These are phyloP conservation scores for Nesidiocoris tenuis DNA, from an alignment of 2,888 invertebrate species.

Conservation along the genomic window DNA sequence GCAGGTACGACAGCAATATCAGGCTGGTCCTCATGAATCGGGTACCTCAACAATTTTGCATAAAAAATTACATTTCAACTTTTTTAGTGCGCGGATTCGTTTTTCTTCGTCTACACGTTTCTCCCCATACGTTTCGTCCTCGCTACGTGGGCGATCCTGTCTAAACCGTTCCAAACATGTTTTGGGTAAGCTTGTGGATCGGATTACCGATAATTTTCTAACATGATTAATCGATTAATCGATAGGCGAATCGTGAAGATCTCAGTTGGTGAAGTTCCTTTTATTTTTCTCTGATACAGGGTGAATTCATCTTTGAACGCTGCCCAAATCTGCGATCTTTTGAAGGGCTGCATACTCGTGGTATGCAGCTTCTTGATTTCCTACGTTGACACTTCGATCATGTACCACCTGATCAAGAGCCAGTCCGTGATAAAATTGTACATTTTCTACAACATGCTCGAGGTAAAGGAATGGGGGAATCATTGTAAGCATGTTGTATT, in stretches of 20 bases:
- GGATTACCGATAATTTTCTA: neutral
- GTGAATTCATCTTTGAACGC: conserved; percentile 70
- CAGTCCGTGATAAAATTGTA: conserved; percentile 99
- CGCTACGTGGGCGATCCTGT: conserved; percentile 78
- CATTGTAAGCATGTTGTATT: neutral
- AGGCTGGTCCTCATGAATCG: too few relatives aligned
- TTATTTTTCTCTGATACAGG: conserved; percentile 52
- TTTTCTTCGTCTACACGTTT: conserved; percentile 96
- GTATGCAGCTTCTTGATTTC: conserved; percentile 80
- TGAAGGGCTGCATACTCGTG: conserved; percentile 87
- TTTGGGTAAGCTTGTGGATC: conserved; percentile 63
- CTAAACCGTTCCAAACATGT: conserved; percentile 70
- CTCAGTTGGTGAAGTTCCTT: too few relatives aligned
- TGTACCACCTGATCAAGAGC: conserved; percentile 95
- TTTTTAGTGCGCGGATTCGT: conserved; percentile 95
- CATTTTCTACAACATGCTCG: conserved; percentile 99
- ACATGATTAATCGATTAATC: neutral
- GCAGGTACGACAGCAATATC: conserved; percentile 64
- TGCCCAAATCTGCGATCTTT: conserved; percentile 92
- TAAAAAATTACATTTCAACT: too few relatives aligned
- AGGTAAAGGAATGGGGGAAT: conserved; percentile 62
- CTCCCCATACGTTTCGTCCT: conserved; percentile 88
- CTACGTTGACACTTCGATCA: conserved; percentile 94
- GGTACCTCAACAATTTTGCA: too few relatives aligned
- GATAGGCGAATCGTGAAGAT: too few relatives aligned